Percentiles rank a stretch among this genome's conserved stretches.
Evolutionary conservation across 2,888 invertebrate genomes (phyloP).

Genomic region (Rhorus exstirpatorius): DNA sequence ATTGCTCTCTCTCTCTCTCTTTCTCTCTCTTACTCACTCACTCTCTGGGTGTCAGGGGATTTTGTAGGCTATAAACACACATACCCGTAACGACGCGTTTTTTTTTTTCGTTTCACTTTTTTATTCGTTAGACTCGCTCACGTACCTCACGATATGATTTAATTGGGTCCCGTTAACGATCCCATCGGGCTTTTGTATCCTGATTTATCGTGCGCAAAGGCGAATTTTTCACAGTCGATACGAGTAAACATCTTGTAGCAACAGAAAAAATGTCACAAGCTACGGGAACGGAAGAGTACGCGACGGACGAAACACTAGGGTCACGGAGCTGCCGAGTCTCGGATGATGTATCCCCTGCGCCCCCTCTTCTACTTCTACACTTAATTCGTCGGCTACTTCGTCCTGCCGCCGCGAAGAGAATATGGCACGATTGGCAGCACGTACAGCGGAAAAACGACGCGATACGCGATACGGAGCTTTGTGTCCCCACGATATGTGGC

Average conservation of each 20-base stretch:
- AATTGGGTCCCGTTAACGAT: slow-evolving; percentile 77
- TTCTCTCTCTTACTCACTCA: slow-evolving; percentile 32
- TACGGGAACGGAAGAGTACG: slow-evolving; percentile 83
- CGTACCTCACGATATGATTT: slow-evolving; percentile 79
- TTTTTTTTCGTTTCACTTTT: slow-evolving; percentile 14
- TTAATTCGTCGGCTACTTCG: slow-evolving; percentile 62
- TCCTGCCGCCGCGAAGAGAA: slow-evolving; percentile 36
- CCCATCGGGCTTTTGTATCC: slow-evolving; percentile 81
- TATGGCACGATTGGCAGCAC: no score
- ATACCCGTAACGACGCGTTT: slow-evolving; percentile 72
- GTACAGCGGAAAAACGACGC: slow-evolving; percentile 25
- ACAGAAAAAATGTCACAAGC: slow-evolving; percentile 86
- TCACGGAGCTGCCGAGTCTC: slow-evolving; percentile 77
- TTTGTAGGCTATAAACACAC: slow-evolving; percentile 85
- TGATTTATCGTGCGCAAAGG: slow-evolving; percentile 79
- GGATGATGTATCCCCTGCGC: slow-evolving; percentile 63
- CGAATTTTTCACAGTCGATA: slow-evolving; percentile 85
- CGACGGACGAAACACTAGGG: slow-evolving; percentile 79
- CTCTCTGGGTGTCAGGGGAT: slow-evolving; percentile 79
- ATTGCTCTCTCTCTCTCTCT: slow-evolving; percentile 77
- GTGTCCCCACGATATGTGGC: slow-evolving; percentile 58
- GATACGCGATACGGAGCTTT: slow-evolving; percentile 34
- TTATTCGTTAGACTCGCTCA: slow-evolving; percentile 33
- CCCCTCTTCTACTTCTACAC: slow-evolving; percentile 36
- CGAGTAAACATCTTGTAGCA: slow-evolving; percentile 87